Evolutionary conservation across 2,888 invertebrate genomes (phyloP), one percentile per base, ranked within the genome.

Genomic region (Sabatieria punctata): DNA sequence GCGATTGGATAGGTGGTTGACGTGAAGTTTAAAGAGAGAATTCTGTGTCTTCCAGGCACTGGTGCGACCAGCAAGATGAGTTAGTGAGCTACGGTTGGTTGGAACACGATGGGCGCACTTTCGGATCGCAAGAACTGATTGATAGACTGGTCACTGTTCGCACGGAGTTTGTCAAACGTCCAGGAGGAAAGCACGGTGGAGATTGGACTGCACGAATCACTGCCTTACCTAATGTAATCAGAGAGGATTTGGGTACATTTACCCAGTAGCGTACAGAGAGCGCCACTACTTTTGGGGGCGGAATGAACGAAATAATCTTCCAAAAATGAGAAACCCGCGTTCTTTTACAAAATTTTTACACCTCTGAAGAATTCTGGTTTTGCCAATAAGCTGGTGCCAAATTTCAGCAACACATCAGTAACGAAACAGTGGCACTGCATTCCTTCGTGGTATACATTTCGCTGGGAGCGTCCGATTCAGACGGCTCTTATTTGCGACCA

Each of bases 201-300:
- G 88, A 89, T 59, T 93, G 93, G 91, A 85, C 86, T 0, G 82
- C 82, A 1, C 74, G 85, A 54, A 77, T 95, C 43, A 71, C 74
- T 45, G 78, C 80, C 1, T 70, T 71, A 47, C 67, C 74, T 44
- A 66, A 70, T 63, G 76, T 76, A 61, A 8, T 30, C 8, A 30
- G 15, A n/a, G n/a, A n/a, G n/a, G n/a, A n/a, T n/a, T n/a, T n/a
- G n/a, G n/a, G n/a, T n/a, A n/a, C n/a, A n/a, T n/a, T n/a, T n/a
- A n/a, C n/a, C n/a, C n/a, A n/a, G n/a, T n/a, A n/a, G n/a, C n/a
- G n/a, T n/a, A n/a, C n/a, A n/a, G n/a, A n/a, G n/a, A n/a, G n/a
- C n/a, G n/a, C n/a, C n/a, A n/a, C n/a, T n/a, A n/a, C n/a, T n/a
- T n/a, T n/a, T n/a, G n/a, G n/a, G n/a, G n/a, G 57, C 57, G 51